These are phyloP conservation scores for Microctenopoma steveboyesi DNA, from an alignment of 2,797 vertebrate species.

Conservation along the genomic window DNA sequence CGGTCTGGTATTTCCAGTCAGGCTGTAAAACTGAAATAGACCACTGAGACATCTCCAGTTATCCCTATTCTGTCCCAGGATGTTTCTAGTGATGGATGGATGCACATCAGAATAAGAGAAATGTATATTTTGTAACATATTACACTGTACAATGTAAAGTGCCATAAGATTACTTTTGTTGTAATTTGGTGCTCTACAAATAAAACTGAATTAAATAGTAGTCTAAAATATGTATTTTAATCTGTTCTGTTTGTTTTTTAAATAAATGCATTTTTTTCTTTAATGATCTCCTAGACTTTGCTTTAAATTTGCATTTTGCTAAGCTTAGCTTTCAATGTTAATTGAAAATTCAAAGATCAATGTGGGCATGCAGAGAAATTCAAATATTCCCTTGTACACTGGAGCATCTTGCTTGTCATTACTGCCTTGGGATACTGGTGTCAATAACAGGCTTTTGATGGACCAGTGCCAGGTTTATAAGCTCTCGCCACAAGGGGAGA, in stretches of 20 bases:
- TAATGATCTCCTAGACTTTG: background rate
- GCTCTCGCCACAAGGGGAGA: too few species aligned
- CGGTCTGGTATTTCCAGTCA: background rate
- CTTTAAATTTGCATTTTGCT: background rate
- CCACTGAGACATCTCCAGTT: slow-evolving; percentile 7
- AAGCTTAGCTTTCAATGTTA: background rate
- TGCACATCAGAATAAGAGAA: background rate
- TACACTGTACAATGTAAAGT: too few species aligned
- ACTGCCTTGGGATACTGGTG: too few species aligned
- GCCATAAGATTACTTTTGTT: too few species aligned
- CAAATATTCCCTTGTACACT: background rate
- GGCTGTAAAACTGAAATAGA: slow-evolving; percentile 24
- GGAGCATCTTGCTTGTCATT: background rate
- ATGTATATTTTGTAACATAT: too few species aligned
- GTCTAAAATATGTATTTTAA: background rate
- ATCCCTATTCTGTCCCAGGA: background rate
- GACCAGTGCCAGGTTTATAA: too few species aligned
- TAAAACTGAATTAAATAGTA: too few species aligned
- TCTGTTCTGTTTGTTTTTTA: slow-evolving; percentile 1
- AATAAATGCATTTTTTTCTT: background rate
- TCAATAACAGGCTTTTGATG: background rate
- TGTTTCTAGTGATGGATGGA: background rate
- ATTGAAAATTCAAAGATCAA: background rate
- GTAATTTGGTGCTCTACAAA: too few species aligned
- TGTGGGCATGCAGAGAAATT: background rate